Evolutionary conservation across 2,113 vertebrate genomes (phyloP).

Genomic region (Grallaria varia): DNA sequence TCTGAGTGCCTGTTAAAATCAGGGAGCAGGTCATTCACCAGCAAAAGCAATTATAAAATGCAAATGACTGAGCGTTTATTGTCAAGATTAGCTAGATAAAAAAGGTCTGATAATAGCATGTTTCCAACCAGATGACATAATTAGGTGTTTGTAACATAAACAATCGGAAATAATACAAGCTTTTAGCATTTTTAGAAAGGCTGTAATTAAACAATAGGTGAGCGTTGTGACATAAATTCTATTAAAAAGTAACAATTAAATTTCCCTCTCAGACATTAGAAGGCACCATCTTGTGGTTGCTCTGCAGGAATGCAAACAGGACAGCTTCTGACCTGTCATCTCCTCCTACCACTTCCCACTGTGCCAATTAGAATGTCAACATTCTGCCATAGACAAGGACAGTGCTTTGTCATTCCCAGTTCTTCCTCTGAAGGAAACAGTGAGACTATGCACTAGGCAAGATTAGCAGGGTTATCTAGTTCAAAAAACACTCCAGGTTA

Average conservation of each 20-base stretch:
- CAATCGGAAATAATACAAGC: background rate
- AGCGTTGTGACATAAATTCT: background rate
- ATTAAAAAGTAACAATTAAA: background rate
- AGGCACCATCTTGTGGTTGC: conserved; percentile 52
- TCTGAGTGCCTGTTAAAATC: conserved; percentile 28
- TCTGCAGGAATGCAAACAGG: conserved; percentile 22
- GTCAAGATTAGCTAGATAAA: conserved; percentile 69
- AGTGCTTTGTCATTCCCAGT: background rate
- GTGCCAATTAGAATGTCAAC: background rate
- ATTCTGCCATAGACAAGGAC: background rate
- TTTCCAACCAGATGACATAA: conserved; percentile 40
- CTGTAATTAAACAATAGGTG: background rate
- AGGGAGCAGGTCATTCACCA: conserved; percentile 40
- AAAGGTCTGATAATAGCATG: conserved; percentile 63
- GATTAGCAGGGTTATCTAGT: background rate
- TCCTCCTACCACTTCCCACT: background rate
- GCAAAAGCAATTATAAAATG: conserved; percentile 79
- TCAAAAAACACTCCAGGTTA: background rate
- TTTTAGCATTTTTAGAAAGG: background rate
- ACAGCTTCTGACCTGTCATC: background rate
- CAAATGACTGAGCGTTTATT: conserved; percentile 68
- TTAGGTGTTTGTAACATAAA: conserved; percentile 21
- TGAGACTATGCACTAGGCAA: background rate
- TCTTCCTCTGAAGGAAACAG: background rate
- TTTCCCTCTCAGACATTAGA: conserved; percentile 17